Conservation (phyloP, 2,797 vertebrate genomes). For the Sebastes flavidus region DNA sequence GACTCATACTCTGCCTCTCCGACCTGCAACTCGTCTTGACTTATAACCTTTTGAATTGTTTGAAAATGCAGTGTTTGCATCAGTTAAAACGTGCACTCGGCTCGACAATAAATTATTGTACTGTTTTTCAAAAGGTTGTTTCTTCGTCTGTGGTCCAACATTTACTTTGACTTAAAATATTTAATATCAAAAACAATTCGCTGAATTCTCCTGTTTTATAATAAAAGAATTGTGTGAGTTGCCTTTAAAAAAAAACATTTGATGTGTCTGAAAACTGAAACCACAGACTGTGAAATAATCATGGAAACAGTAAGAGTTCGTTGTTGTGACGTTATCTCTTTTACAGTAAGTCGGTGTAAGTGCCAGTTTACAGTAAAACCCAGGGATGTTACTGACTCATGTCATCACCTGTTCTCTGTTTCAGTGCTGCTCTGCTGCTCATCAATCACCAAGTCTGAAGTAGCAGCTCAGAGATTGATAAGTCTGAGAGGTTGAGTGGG, state of each 20-base stretch:
- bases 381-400: not conserved
- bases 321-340: not conserved
- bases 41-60: conserved; percentile 8
- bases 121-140: not conserved
- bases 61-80: conserved; percentile 19
- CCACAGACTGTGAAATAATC: not conserved
- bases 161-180: not conserved
- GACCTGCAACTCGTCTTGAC: not conserved
- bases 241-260: not conserved
- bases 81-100: not conserved
- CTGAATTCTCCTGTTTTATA: not conserved
- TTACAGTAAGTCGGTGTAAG: not conserved
- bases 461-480: not conserved
- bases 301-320: not conserved
- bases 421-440: not conserved
- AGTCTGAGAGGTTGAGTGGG: no score
- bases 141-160: not conserved
- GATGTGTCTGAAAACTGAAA: not conserved
- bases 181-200: not conserved
- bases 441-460: not conserved
- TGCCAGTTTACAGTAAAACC: not conserved
- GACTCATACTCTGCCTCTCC: not conserved
- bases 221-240: not conserved
- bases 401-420: not conserved
- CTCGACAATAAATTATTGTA: conserved; percentile 7